phyloP scores from a whole-genome alignment of 2,888 invertebrate genomes.

The Apodemia mormo region DNA sequence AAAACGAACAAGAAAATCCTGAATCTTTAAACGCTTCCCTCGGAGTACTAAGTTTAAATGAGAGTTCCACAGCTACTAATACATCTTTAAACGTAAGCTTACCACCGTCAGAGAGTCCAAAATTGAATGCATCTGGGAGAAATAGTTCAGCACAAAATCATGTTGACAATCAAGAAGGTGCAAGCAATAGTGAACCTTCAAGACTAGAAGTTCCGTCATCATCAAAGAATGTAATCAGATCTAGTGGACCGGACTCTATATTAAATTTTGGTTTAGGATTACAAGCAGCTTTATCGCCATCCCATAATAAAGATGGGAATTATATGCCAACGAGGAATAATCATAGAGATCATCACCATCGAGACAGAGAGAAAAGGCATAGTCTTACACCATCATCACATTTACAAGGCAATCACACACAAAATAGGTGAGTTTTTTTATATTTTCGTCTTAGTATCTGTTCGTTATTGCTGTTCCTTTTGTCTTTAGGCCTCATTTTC shows the following conservation, averaged over 20 bases:
- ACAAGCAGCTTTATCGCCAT: constrained; percentile 67
- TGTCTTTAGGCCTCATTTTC: too few relatives aligned
- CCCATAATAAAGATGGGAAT: constrained; percentile 60
- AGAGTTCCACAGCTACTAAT: constrained; percentile 73
- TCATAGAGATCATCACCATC: constrained; percentile 57
- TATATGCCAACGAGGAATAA: constrained; percentile 50
- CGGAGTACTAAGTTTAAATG: constrained; percentile 68
- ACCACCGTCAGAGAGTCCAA: constrained; percentile 68
- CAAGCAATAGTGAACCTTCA: constrained; percentile 49
- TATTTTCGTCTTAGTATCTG: too few relatives aligned
- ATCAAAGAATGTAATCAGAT: constrained; percentile 51
- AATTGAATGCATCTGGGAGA: constrained; percentile 48
- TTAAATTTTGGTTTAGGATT: constrained; percentile 64
- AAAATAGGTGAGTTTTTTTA: constrained; percentile 59
- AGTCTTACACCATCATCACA: constrained; percentile 74
- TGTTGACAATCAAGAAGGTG: constrained; percentile 48
- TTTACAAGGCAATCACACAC: constrained; percentile 60
- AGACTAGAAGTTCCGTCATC: constrained; percentile 61
- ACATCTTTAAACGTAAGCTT: constrained; percentile 69
- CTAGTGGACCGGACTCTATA: constrained; percentile 63
- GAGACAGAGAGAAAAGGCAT: constrained; percentile 76
- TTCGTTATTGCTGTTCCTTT: too few relatives aligned
- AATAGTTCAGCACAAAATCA: constrained; percentile 47
- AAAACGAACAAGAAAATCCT: constrained; percentile 45
- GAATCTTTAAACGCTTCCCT: constrained; percentile 58